Base-by-base conservation (phyloP, 2,113 vertebrate species). In the Australoheros scitulus region DNA sequence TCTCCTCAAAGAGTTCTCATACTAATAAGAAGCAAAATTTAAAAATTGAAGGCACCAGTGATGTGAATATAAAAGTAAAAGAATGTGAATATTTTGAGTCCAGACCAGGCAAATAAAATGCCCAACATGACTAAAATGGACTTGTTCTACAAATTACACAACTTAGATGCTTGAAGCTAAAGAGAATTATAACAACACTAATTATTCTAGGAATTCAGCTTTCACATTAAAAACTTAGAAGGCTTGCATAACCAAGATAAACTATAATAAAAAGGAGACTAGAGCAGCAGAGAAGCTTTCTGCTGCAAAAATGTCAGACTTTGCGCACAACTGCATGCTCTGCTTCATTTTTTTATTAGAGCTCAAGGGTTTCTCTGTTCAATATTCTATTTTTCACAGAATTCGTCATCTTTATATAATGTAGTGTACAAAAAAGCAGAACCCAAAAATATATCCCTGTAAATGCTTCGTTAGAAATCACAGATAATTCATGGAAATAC, bases 101-200 rank as follows among this genome's bases (percentile, higher is more conserved):
- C 60, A 50, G 64, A 83, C 68, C 7, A 15, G 41, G 11, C 6
- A 60, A 58, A 80, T 52, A 26, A 76, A 78, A 63, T 24, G 47
- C 68, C 3, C 47, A 72, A 61, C n/a, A 56, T 70, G 20, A 76
- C 26, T 38, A 58, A 65, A 58, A 52, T 1, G 32, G 34, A 52
- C 5, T 61, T 20, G 47, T n/a, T 34, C 52, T 24, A 63, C 8
- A 76, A 79, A 70, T 74, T 6, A n/a, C 72, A 55, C 26, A 52
- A 55, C 68, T 55, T 72, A 76, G 47, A 78, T 4, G 24, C 80
- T 80, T 2, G 7, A 76, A 61, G 84, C 17, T 24, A 32, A 77
- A 82, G 20, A 13, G 60, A 61, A 82, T 50, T 72, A 72, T 34
- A 72, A 72, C 65, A 82, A 41, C 58, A 63, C 6, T 17, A 81